Base-by-base conservation (phyloP, 64 coral and sea anemone genomes). In the Montipora cactus region DNA sequence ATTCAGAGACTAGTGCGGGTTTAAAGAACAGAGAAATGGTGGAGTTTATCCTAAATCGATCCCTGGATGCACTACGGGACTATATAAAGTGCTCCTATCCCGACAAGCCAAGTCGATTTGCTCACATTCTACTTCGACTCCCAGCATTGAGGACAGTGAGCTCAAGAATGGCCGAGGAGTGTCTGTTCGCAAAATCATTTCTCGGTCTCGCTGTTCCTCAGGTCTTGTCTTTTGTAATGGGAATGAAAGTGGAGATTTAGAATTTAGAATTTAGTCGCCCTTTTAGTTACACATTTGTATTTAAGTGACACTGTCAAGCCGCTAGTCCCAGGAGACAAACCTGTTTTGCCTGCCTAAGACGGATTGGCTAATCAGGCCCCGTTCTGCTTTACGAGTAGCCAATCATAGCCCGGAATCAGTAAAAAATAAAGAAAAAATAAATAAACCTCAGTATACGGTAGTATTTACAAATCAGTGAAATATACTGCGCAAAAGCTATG, bases 31-130 rank as follows among this genome's bases (percentile, higher is more conserved):
- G 92, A 75, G 95, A 99, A 2, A 75, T 96, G 52, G 95, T 99
- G 8, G 95, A 99, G 12, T 96, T 94, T 25, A 90, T 96, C 7
- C 80, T 99, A 9, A 96, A 93, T 45, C 95, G 95, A 44, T 94
- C 95, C 89, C 67, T 99, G 5, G 95, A 96, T 59, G 95, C 95
- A 49, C 62, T 99, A 8, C 84, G 95, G 14, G 98, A 99, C 78
- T 99, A 99, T 52, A 93, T 96, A 59, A 99, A 96, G 74, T 96
- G 94, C 62, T 95, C 98, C 2, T 99, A 99, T 87, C 98, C 98
- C 16, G 98, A 99, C 89, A 99, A 99, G 81, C 95, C 98, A 59
- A 99, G 94, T 78, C 92, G 98, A 1, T 99, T 96, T 77, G 95
- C 98, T 5, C 98, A 99, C 47, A 99, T 99, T 75, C 76, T 99